Base-by-base conservation (phyloP, 2,888 invertebrate genomes). In the Cheiracanthium punctorium region DNA sequence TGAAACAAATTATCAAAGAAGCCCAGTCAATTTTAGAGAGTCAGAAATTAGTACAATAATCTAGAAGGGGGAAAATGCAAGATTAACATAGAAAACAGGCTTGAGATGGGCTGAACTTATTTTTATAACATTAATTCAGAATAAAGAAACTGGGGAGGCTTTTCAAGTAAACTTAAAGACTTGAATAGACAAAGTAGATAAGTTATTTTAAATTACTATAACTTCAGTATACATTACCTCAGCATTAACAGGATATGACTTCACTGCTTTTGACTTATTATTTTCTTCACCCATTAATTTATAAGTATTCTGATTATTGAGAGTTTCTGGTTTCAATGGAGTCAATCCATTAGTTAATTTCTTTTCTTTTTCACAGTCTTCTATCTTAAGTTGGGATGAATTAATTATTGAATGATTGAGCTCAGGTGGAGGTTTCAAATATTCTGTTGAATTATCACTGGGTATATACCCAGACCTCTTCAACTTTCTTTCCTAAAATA, bases 361-460 rank as follows among this genome's bases (percentile, higher is more conserved):
- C 29, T 64, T 75, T 17, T 67, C 71, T 20, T 84, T 84, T 0
- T 84, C 82, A 64, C 30, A 43, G 12, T 73, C 72, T 29, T 82
- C 76, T 24, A 37, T 29, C 24, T 71, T 75, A 2, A 70, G 14
- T 28, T 74, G 28, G 65, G 52, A 17, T 1, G 69, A 8, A 12
- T 67, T 32, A 30, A 33, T 73, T 4, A 32, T 43, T 14, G 74
- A 70, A 69, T 52, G 69, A 28, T 85, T 73, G 24, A n/a, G 8
- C 17, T 85, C 79, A 12, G 80, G 37, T n/a, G 33, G 20, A 48
- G 85, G 33, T 30, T 80, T 80, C 28, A 86, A 20, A 75, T 75
- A 80, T 72, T 86, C 80, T 24, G 65, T 71, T n/a, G 85, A 86
- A 48, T 75, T 86, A 70, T 86, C 85, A 28, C 73, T 64, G n/a